These are phyloP conservation scores for Eriosoma lanigerum DNA, from an alignment of 1,140 invertebrate genomes.

Conservation along the genomic window DNA sequence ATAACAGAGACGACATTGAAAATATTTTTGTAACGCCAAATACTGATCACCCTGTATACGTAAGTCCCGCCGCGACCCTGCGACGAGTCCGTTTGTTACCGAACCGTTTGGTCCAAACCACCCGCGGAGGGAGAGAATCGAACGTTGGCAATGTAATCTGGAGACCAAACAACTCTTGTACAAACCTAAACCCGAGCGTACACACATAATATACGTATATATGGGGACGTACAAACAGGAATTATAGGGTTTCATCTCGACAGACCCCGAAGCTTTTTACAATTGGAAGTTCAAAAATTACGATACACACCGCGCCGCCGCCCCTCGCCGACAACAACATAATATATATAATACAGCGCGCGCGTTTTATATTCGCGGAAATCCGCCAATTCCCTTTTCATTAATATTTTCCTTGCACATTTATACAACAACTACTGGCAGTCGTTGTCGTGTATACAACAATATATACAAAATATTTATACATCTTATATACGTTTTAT, in stretches of 20 bases:
- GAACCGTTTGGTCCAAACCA: no score
- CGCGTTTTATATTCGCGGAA: not conserved
- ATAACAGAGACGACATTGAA: no score
- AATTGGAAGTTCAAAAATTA: constrained; percentile 41
- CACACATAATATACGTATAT: not conserved
- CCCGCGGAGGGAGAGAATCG: not conserved
- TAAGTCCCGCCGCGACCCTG: not conserved
- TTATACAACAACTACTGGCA: no score
- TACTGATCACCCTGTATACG: no score
- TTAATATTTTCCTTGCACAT: constrained; percentile 26
- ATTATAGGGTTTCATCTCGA: constrained; percentile 26
- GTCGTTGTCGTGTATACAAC: no score
- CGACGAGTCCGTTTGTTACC: not conserved
- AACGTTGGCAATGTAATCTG: constrained; percentile 26
- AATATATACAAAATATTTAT: no score
- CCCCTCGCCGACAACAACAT: no score
- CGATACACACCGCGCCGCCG: not conserved
- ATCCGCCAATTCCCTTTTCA: constrained; percentile 13
- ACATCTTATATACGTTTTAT: no score
- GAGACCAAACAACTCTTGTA: constrained; percentile 35
- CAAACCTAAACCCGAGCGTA: not conserved
- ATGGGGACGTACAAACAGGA: not conserved
- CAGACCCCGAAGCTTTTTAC: constrained; percentile 33
- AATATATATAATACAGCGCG: no score
- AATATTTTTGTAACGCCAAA: no score